phyloP scores from a whole-genome alignment of 2,113 vertebrate species.

The Onychorhynchus coronatus region DNA sequence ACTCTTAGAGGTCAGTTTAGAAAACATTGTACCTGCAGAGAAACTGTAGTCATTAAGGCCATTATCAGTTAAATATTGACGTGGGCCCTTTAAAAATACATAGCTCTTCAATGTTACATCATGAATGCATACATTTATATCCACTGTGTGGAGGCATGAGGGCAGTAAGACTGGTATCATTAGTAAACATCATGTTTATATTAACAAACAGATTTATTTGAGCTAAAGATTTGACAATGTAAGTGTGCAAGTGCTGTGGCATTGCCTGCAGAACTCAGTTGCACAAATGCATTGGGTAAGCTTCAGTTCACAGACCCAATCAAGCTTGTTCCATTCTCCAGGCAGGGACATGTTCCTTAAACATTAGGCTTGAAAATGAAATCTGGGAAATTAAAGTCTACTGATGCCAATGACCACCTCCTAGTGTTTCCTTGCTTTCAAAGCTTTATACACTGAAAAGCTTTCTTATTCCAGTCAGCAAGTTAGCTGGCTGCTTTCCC shows the following conservation, averaged over 20 bases:
- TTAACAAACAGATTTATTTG: neutral
- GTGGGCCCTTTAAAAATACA: neutral
- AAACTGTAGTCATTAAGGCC: neutral
- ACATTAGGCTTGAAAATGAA: neutral
- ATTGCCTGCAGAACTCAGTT: neutral
- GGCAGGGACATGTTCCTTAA: neutral
- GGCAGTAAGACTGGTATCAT: neutral
- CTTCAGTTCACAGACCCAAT: neutral
- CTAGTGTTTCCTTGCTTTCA: neutral
- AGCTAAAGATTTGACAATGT: neutral
- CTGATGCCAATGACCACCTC: neutral
- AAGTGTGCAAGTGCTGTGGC: neutral
- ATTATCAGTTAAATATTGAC: neutral
- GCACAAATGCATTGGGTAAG: neutral
- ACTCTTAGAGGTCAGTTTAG: neutral
- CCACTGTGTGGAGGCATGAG: neutral
- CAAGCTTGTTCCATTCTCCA: neutral
- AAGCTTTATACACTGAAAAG: neutral
- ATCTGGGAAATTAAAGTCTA: neutral
- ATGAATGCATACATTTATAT: neutral
- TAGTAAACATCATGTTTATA: neutral
- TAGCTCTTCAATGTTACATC: neutral
- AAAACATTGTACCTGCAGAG: neutral
- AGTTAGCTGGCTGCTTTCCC: neutral
- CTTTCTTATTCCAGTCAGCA: neutral